Conservation (phyloP, 1,140 invertebrate species). For the Sinonovacula constricta region DNA sequence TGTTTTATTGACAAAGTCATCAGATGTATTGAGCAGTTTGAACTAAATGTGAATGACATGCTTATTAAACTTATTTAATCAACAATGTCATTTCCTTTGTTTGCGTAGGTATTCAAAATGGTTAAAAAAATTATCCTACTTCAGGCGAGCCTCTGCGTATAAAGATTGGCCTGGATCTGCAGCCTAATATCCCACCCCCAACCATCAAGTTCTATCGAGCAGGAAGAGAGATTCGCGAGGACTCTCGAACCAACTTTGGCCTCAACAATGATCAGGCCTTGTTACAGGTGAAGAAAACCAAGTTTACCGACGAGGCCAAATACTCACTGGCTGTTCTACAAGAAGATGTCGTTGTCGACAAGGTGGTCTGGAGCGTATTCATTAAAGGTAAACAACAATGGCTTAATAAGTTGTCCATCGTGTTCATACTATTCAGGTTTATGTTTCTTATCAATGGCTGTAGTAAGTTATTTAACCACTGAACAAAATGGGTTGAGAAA, state of each 20-base stretch:
- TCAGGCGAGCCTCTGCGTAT: conserved; percentile 72
- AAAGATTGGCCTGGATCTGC: conserved; percentile 60
- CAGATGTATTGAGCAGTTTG: no score
- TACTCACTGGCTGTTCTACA: conserved; percentile 96
- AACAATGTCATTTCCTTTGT: no score
- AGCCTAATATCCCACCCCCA: conserved; percentile 63
- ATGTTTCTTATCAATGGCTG: no score
- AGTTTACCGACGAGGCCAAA: conserved; percentile 97
- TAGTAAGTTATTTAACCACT: no score
- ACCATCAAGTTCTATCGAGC: conserved; percentile 68
- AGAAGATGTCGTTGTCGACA: conserved; percentile 88
- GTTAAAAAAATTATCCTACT: no score
- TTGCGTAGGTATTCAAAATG: no score
- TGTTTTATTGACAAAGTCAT: no score
- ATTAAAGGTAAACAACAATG: conserved; percentile 92
- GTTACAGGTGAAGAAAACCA: conserved; percentile 96
- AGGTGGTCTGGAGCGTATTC: conserved; percentile 95
- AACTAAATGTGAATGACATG: no score
- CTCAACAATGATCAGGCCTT: conserved; percentile 91
- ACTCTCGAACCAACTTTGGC: conserved; percentile 71
- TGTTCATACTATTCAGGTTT: no score
- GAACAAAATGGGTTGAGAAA: no score
- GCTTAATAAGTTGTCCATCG: no score
- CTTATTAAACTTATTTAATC: no score
- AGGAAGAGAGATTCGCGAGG: conserved; percentile 70